Percentiles rank a stretch among this genome's conserved stretches.
These are phyloP conservation scores for Arvicola amphibius DNA, from an alignment of 2,797 vertebrate genomes.

Conservation along the genomic window DNA sequence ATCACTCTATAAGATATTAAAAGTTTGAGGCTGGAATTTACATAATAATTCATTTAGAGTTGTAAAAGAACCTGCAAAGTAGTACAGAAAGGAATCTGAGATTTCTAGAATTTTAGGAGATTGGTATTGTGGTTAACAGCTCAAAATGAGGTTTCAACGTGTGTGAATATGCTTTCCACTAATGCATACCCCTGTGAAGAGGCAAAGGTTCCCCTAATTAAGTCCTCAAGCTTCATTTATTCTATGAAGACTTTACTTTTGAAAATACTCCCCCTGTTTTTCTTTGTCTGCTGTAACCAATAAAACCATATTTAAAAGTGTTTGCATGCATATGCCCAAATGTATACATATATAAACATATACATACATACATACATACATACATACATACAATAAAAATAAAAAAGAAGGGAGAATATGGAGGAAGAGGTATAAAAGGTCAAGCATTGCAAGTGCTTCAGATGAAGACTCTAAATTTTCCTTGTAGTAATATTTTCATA, in stretches of 20 bases:
- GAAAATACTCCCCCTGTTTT: not conserved
- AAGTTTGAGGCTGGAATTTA: not conserved
- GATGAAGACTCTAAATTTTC: not conserved
- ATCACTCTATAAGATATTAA: not conserved
- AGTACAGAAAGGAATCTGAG: not conserved
- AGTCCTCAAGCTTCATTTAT: not conserved
- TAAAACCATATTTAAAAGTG: not conserved
- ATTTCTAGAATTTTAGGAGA: not conserved
- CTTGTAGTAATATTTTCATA: not conserved
- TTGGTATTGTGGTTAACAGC: not conserved
- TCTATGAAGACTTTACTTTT: not conserved
- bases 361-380: not conserved
- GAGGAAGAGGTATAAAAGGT: not conserved
- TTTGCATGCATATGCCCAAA: too few species aligned
- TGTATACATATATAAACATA: not conserved
- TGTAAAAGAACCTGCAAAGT: not conserved
- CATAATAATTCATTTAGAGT: not conserved
- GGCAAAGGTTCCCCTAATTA: not conserved
- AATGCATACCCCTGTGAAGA: not conserved
- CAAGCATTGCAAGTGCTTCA: not conserved
- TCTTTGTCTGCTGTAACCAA: not conserved
- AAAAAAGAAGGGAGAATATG: not conserved
- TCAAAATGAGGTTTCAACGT: not conserved
- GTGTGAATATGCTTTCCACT: too few species aligned
- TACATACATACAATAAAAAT: not conserved